Evolutionary conservation across 2,113 vertebrate genomes (phyloP), one percentile per base, ranked within the genome.

Genomic region (Parus major): DNA sequence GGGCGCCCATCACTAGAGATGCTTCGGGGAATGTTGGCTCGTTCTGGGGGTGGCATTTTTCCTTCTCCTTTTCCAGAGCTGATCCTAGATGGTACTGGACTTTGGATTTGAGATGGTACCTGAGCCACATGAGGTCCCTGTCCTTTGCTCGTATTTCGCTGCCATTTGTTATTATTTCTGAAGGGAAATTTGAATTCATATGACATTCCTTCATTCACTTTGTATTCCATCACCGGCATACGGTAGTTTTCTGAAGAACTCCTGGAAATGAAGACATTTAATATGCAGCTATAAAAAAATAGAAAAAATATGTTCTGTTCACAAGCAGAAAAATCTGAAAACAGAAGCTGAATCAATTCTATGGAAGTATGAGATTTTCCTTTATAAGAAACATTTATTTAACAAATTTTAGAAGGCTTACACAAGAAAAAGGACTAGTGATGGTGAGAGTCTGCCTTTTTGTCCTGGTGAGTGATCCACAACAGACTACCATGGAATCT

Each of bases 131-230:
- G 99, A 65, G 99, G 91, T 87, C 98, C 92, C 42, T 97, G 97
- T 7, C 97, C 98, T 92, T 98, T 99, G 97, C 91, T 97, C 15
- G 98, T 97, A 63, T 98, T 99, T 93, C 99, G 98, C 21, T 99
- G 99, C 99, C 99, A 99, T 94, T 99, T 99, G 95, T 97, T 98
- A 22, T 98, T 98, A 97, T 98, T 99, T 94, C 99, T 98, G 97
- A 99, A 99, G 46, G 99, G 99, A 93, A 99, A 99, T 97, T 99
- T 99, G 95, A 99, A 98, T 56, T 99, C 99, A 4, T 99, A 99
- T 0, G 99, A 96, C 97, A 99, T 98, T 44, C 98, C 99, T 89
- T 99, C 99, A 27, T 99, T 99, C 97, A 99, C 98, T 95, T 99
- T 99, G 97, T 99, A 99, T 90, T 99, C 99, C 98, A 99, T 98